Evolutionary conservation across 2,113 vertebrate genomes (phyloP), one percentile per base, ranked within the genome.

Genomic region (Syngnathus typhle): DNA sequence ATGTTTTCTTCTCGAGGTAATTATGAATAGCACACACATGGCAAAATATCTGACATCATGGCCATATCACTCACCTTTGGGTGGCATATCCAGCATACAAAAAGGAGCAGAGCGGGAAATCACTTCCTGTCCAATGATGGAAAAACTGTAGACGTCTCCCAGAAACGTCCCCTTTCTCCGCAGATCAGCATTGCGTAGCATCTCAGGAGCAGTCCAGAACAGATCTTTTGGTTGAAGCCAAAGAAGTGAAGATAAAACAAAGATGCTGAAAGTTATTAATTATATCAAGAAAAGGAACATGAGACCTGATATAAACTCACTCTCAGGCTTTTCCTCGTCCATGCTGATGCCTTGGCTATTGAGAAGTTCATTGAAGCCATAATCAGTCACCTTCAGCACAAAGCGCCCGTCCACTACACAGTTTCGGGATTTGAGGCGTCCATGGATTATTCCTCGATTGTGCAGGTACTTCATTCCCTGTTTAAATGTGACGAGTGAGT

Each of bases 401-500:
- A 98, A 98, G 73, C 95, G 92, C 0, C 94, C 95, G 2, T 98
- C 96, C 4, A 98, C 96, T 56, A 98, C 91, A 62, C 96, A 98
- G 86, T 98, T 98, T 1, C 94, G 89, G 1, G 96, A 98, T 79
- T 98, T 98, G 27, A 98, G 91, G 1, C 94, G 90, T 23, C 95
- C 95, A 0, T 98, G 96, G 46, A 93, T 67, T 15, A 98, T 77
- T 7, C 81, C 75, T 0, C 92, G 93, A 51, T 94, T 88, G 82
- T 98, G 96, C 7, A 98, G 86, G 76, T 95, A 95, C 51, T 94
- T 93, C 88, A 98, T 91, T 11, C 93, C 96, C 96, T 95, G 73
- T 60, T 68, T 15, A 32, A 7, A 51, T 1, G 43, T 56, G 60
- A 69, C 16, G 1, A 69, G 43, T 63, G 1, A 60, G 4, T 11